Evolutionary conservation across 2,113 vertebrate species (phyloP).

Genomic region (Mus musculus): GRCm39 chr11:100769501-100770000

Average conservation of each 20-base stretch:
- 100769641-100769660: not conserved
- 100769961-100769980: not conserved
- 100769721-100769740: rapidly evolving
- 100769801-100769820: not conserved
- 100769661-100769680: not conserved
- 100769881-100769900: no score
- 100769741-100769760: not conserved
- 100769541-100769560: not conserved
- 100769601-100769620: not conserved
- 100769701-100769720: not conserved
- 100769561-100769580: not conserved
- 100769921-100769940: not conserved
- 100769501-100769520: not conserved
- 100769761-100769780: not conserved
- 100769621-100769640: not conserved
- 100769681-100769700: not conserved
- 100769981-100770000: not conserved
- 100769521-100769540: not conserved
- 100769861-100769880: not conserved
- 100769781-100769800: not conserved
- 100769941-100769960: not conserved
- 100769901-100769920: not conserved
- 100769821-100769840: not conserved
- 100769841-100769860: not conserved
- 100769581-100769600: not conserved